Base-by-base conservation (phyloP, 2,888 invertebrate genomes). In the Trissolcus japonicus region DNA sequence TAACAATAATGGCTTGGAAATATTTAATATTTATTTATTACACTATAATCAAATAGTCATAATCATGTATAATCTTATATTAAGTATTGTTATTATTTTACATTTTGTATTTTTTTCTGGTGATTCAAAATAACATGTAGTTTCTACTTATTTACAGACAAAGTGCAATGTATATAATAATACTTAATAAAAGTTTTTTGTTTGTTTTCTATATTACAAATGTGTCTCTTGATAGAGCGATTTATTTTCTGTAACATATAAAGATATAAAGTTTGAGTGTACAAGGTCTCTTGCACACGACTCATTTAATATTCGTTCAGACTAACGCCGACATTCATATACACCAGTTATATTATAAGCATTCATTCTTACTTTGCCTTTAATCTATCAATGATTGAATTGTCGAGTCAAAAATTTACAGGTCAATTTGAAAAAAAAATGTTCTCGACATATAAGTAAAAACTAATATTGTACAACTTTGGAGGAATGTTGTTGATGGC, bases 381-480 rank as follows among this genome's bases (percentile, higher is more conserved):
- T 35, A 35, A 35, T 35, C 35, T 80, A 74, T 79, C 77, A 78
- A 78, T 80, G 55, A 69, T 69, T 76, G 56, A 69, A 74, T 80
- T 72, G 77, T 82, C 81, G 81, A 72, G 76, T 78, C 81, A 78
- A 80, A 80, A 78, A 82, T 83, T 81, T 83, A 84, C 84, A 84
- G 79, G 79, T 82, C 76, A 69, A 75, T 65, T 68, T 21, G 74
- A 74, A 65, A 67, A 66, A 35, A 35, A 19, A 68, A 56, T 50
- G 50, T 54, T 43, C 72, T 80, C 80, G 82, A 83, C 82, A 84
- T 11, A 1, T 86, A 84, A 86, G 85, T 88, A 88, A 86, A 83
- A 88, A 86, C 88, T 88, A 88, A 86, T 87, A 89, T 89, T 88
- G 86, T 89, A 89, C 88, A 89, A 88, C 89, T 88, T 89, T 89